Percentiles rank a stretch among this genome's conserved stretches.
Evolutionary conservation across 2,888 invertebrate genomes (phyloP).

Genomic region (Mesopsocus fuscifrons): DNA sequence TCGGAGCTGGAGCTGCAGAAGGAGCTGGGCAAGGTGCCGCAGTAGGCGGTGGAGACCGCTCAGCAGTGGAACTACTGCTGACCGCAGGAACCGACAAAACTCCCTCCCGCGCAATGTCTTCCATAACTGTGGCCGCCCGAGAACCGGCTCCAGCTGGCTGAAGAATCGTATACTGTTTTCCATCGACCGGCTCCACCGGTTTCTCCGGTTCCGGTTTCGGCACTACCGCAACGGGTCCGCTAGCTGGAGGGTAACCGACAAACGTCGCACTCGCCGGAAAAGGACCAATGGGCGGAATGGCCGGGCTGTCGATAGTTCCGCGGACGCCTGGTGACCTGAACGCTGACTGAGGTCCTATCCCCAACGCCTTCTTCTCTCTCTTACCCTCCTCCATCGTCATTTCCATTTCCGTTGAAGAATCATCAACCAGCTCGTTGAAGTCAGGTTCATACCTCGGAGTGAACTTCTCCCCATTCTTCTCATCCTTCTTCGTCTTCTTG

Average conservation of each 20-base stretch:
- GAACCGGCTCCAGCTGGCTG: constrained; percentile 69
- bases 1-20: constrained; percentile 17
- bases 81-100: constrained; percentile 39
- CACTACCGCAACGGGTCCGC: constrained; percentile 22
- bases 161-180: constrained; percentile 68
- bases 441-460: constrained; percentile 42
- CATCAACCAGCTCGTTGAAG: constrained; percentile 51
- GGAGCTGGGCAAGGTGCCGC: constrained; percentile 21
- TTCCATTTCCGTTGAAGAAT: constrained; percentile 58
- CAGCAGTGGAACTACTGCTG: constrained; percentile 22
- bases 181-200: constrained; percentile 12
- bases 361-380: constrained; percentile 24
- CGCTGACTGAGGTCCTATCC: constrained; percentile 59
- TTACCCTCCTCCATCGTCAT: constrained; percentile 56
- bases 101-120: constrained; percentile 51
- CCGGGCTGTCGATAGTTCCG: constrained; percentile 20
- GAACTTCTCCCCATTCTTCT: constrained; percentile 10
- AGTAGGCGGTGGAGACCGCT: constrained; percentile 20
- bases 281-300: constrained; percentile 30
- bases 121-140: constrained; percentile 60
- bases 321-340: constrained; percentile 50
- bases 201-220: constrained; percentile 20
- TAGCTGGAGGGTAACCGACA: constrained; percentile 41
- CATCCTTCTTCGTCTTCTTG: constrained; percentile 15
- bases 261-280: constrained; percentile 54